These are phyloP conservation scores for Empidonax traillii DNA, from an alignment of 2,113 vertebrate species.

Conservation along the genomic window DNA sequence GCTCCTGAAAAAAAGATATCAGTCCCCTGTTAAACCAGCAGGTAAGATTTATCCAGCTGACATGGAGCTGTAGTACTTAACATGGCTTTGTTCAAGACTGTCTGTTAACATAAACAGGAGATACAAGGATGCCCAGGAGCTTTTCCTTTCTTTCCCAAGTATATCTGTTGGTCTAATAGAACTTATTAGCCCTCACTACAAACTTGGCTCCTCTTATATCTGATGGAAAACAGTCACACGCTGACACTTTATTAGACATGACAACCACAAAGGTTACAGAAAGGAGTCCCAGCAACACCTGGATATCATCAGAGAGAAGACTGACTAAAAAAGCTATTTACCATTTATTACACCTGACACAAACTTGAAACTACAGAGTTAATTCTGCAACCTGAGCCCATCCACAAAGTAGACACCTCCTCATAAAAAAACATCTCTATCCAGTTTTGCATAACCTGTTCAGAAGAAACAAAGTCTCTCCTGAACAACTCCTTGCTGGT, in stretches of 20 bases:
- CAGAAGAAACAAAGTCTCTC: background rate
- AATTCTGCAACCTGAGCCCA: slow-evolving; percentile 6
- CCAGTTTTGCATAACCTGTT: slow-evolving; percentile 14
- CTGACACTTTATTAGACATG: background rate
- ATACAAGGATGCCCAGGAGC: background rate
- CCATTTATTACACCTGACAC: background rate
- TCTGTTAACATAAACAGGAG: background rate
- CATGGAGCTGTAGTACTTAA: background rate
- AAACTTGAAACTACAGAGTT: slow-evolving; percentile 4
- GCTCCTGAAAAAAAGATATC: background rate
- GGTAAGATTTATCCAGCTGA: background rate
- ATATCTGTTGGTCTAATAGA: background rate
- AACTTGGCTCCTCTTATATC: background rate
- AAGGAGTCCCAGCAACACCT: background rate
- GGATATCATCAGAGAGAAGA: background rate
- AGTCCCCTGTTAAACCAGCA: background rate
- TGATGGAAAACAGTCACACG: background rate
- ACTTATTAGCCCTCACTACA: background rate
- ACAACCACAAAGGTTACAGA: background rate
- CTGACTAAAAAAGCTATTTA: background rate
- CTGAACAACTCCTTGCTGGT: background rate
- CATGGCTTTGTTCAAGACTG: background rate
- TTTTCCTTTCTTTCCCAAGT: background rate
- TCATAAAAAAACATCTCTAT: background rate
- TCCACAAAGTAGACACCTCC: background rate